These are phyloP conservation scores for Colinus virginianus DNA, from an alignment of 2,113 vertebrate species.

Conservation along the genomic window DNA sequence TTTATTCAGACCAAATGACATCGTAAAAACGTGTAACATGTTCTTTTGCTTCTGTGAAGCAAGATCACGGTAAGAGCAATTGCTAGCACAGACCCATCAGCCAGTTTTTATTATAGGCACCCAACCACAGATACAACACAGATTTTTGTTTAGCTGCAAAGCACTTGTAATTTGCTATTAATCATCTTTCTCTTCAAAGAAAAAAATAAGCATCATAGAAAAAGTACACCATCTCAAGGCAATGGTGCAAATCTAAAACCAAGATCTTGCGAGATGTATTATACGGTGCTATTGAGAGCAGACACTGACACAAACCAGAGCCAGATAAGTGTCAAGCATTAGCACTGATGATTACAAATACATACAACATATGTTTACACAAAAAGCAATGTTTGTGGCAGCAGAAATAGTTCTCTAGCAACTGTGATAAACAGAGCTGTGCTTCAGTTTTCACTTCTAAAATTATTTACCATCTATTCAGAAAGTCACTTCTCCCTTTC, in stretches of 20 bases:
- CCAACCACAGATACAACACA: background rate
- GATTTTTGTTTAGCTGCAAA: conserved; percentile 9
- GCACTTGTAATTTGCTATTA: background rate
- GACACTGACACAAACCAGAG: background rate
- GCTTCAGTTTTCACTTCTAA: background rate
- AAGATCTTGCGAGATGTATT: background rate
- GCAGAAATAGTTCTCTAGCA: background rate
- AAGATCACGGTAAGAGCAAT: background rate
- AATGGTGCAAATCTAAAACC: background rate
- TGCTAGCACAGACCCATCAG: background rate
- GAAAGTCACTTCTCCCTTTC: background rate
- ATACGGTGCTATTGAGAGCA: background rate
- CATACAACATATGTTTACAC: background rate
- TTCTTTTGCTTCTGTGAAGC: background rate
- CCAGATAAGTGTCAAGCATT: background rate
- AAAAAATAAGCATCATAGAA: background rate
- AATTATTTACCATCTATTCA: background rate
- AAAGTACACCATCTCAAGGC: conserved; percentile 24
- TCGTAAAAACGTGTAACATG: background rate
- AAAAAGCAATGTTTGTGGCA: background rate
- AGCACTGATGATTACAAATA: background rate
- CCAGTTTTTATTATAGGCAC: background rate
- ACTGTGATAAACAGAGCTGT: background rate
- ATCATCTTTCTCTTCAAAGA: background rate
- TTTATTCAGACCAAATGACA: background rate